phyloP scores from a whole-genome alignment of 1,140 invertebrate species.

The Macrobrachium rosenbergii region DNA sequence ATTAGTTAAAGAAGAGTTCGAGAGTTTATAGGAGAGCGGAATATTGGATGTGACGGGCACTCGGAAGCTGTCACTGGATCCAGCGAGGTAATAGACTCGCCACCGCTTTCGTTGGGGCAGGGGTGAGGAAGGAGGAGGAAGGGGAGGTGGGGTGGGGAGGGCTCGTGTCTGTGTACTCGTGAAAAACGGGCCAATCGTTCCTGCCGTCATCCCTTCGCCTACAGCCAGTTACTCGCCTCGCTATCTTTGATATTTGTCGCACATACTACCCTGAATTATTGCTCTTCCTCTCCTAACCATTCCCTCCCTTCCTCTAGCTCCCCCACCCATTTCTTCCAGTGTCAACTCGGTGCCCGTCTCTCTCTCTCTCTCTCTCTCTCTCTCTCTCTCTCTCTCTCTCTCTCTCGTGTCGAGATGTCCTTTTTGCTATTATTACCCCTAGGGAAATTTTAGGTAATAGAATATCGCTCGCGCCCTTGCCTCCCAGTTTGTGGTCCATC shows the following conservation, averaged over 20 bases:
- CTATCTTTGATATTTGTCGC: conserved; percentile 45
- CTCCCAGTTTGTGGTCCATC: too few relatives aligned
- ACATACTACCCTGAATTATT: conserved; percentile 26
- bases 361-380: conserved; percentile 35
- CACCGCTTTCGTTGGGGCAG: background rate
- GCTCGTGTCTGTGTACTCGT: conserved; percentile 18
- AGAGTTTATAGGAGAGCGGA: background rate
- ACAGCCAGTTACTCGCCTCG: conserved; percentile 35
- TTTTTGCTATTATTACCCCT: background rate
- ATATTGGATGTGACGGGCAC: background rate
- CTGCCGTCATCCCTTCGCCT: conserved; percentile 23
- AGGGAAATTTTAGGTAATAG: background rate
- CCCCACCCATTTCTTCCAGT: conserved; percentile 10
- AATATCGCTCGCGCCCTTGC: conserved; percentile 4
- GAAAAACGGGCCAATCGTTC: conserved; percentile 52
- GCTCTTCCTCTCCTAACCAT: background rate
- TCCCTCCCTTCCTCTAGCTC: background rate
- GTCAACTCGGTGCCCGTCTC: conserved; percentile 1
- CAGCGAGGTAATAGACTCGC: too few relatives aligned
- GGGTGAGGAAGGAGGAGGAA: background rate
- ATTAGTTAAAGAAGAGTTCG: background rate
- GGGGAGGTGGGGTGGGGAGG: background rate
- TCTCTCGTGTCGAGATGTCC: background rate
- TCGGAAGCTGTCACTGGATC: too few relatives aligned
- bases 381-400: background rate